These are phyloP conservation scores for Ganaspis brasiliensis DNA, from an alignment of 2,888 invertebrate genomes.

Conservation along the genomic window DNA sequence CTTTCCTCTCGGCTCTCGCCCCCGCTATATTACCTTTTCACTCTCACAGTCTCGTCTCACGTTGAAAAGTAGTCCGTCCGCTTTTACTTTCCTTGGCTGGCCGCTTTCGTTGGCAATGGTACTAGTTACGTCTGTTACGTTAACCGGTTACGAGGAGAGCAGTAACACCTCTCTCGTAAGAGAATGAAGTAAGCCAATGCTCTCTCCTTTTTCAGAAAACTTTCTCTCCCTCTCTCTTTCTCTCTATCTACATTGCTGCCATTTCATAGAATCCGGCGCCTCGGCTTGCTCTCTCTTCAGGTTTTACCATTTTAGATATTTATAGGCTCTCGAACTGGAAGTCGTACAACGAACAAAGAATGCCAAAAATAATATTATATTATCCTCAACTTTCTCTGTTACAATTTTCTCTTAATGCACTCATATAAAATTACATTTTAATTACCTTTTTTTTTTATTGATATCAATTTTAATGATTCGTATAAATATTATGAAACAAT, in stretches of 20 bases:
- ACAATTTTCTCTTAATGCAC: too few species aligned
- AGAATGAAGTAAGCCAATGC: conserved; percentile 32
- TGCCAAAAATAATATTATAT: too few species aligned
- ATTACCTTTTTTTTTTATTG: too few species aligned
- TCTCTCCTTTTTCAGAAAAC: conserved; percentile 25
- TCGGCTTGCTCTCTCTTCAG: too few species aligned
- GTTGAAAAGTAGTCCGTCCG: conserved; percentile 75
- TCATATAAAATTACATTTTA: too few species aligned
- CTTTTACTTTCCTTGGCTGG: conserved; percentile 75
- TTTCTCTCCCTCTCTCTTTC: conserved; percentile 32
- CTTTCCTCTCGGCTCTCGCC: conserved; percentile 14
- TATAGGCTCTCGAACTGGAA: too few species aligned
- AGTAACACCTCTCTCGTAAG: conserved; percentile 39
- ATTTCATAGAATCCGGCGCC: not conserved
- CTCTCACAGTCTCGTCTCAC: conserved; percentile 47
- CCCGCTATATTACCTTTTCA: conserved; percentile 10
- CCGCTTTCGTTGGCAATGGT: conserved; percentile 79
- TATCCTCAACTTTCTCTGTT: too few species aligned
- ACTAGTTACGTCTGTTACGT: conserved; percentile 79
- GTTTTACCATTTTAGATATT: too few species aligned
- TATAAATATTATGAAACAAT: too few species aligned
- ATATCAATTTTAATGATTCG: too few species aligned
- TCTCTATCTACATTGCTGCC: conserved; percentile 6
- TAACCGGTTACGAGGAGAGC: conserved; percentile 68
- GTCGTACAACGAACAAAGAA: too few species aligned